Base-by-base conservation (phyloP, 2,113 vertebrate species). In the Arothron firmamentum region DNA sequence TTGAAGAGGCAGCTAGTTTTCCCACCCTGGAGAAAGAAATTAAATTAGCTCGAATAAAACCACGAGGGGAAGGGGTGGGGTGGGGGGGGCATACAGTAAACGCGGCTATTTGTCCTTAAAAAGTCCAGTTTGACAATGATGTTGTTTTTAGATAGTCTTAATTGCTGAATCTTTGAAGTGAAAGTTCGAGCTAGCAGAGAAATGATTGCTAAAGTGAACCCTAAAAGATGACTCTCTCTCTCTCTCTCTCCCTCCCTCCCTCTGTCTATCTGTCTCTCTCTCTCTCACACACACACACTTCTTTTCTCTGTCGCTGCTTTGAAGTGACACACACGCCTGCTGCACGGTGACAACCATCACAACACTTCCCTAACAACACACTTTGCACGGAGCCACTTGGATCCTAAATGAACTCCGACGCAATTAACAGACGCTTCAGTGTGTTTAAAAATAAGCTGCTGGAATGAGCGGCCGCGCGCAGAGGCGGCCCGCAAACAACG, bases 1-100 rank as follows among this genome's bases (percentile, higher is more conserved):
- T 87, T 83, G 84, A 85, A 83, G 83, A 87, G 80, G 82, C 82
- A 79, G 77, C 73, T 74, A 73, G 79, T 84, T 85, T 75, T 78
- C 68, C 84, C 78, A 81, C 84, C 85, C 86, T 80, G 67, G 78
- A 88, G 85, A 87, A 85, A 88, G 69, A 88, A 85, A 87, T 83
- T 70, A 79, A 87, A 87, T 88, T 86, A 87, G 75, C 78, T 75
- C 59, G 71, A 84, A 81, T 74, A 73, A 82, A 86, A 83, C 67
- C 50, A 58, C 41, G 15, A 50, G 51, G 47, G 48, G 1, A 46
- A 65, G 61, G 48, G 16, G 52, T 28, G 52, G 12, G 52, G 16
- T 16, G 21, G 52, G n/a, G 52, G 25, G 3, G 57, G 62, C 23
- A 21, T 65, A 59, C 63, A 71, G 65, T 70, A 81, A 86, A 72